phyloP scores from a whole-genome alignment of 2,888 invertebrate genomes.

The Heterodera filipjevi region DNA sequence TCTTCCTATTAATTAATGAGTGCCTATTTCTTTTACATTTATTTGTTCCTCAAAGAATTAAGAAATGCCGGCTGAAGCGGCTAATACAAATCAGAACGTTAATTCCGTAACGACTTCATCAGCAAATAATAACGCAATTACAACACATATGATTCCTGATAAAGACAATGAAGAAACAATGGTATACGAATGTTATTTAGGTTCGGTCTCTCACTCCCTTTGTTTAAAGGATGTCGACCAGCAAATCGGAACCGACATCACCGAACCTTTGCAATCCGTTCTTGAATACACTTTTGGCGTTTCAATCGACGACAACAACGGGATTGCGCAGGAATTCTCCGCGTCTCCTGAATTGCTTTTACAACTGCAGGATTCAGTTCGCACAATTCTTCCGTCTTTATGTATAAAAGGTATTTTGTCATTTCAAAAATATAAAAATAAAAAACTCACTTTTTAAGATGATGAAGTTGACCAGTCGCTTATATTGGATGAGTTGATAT shows the following conservation, averaged over 20 bases:
- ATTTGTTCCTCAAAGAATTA: neutral
- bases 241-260: neutral
- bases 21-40: too few relatives aligned
- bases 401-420: neutral
- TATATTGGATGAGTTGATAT: constrained; percentile 14
- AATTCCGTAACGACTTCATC: neutral
- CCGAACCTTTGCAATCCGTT: neutral
- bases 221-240: neutral
- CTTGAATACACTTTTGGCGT: constrained; percentile 22
- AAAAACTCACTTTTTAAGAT: neutral
- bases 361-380: constrained; percentile 8
- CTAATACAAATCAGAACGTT: neutral
- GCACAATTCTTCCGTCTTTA: neutral
- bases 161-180: neutral
- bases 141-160: neutral
- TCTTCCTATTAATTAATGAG: too few relatives aligned
- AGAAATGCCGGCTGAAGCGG: neutral
- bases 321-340: constrained; percentile 10
- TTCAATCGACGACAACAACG: constrained; percentile 7
- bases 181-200: neutral
- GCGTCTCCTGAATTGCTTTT: constrained; percentile 17
- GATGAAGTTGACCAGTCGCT: neutral
- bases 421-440: too few relatives aligned
- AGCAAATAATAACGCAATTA: constrained; percentile 1
- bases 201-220: neutral